These are phyloP conservation scores for Xylocopa sonorina DNA, from an alignment of 1,140 invertebrate genomes.

Conservation along the genomic window DNA sequence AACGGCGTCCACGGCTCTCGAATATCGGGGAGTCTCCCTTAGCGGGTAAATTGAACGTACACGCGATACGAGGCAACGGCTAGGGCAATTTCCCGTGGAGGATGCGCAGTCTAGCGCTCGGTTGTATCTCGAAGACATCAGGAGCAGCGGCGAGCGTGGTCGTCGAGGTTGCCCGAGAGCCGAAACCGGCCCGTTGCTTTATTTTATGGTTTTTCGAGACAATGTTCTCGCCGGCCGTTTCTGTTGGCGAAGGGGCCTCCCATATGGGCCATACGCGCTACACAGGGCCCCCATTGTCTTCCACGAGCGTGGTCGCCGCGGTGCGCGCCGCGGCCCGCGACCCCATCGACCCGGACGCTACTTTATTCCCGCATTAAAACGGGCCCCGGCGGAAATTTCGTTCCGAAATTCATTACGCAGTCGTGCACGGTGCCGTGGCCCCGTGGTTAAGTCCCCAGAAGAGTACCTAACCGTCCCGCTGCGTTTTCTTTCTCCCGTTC, in stretches of 20 bases:
- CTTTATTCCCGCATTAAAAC: constrained; percentile 79
- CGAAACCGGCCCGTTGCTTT: constrained; percentile 75
- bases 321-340: constrained; percentile 68
- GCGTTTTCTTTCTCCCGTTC: constrained; percentile 9
- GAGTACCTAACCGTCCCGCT: constrained; percentile 12
- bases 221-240: constrained; percentile 77
- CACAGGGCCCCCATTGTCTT: constrained; percentile 75
- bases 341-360: constrained; percentile 79
- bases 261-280: constrained; percentile 73
- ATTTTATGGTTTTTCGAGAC: constrained; percentile 81
- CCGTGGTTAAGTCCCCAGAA: constrained; percentile 13
- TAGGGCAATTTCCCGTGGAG: not conserved
- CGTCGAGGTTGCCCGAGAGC: constrained; percentile 36
- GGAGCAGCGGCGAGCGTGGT: constrained; percentile 34
- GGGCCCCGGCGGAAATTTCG: constrained; percentile 68
- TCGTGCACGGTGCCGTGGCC: constrained; percentile 34
- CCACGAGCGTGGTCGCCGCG: constrained; percentile 68
- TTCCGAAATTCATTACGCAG: constrained; percentile 69
- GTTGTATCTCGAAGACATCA: constrained; percentile 57
- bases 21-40: not conserved
- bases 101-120: not conserved
- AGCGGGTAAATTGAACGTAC: constrained; percentile 31
- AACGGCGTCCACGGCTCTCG: not conserved
- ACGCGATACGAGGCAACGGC: not conserved
- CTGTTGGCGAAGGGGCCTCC: constrained; percentile 72